Percentiles rank a stretch among this genome's conserved stretches.
phyloP scores from a whole-genome alignment of 2,797 vertebrate species.

The Hippoglossus hippoglossus region DNA sequence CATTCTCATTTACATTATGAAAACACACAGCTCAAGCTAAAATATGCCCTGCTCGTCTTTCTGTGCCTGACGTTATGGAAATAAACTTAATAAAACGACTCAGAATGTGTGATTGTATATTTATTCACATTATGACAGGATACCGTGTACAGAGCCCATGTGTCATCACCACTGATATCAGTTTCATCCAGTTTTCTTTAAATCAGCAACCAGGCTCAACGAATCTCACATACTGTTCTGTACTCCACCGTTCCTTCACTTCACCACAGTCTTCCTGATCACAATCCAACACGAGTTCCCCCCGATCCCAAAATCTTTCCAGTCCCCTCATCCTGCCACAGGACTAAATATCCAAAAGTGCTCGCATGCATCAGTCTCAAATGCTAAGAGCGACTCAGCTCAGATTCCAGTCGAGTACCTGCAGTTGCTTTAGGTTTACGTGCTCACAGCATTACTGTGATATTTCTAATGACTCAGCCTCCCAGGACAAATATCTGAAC shows the following conservation, averaged over 20 bases:
- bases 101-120: conserved; percentile 64
- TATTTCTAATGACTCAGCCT: conserved; percentile 42
- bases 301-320: conserved; percentile 44
- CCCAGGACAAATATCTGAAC: conserved; percentile 39
- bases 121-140: conserved; percentile 78
- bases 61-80: conserved; percentile 8
- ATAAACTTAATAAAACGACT: conserved; percentile 65
- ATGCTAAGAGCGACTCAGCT: conserved; percentile 49
- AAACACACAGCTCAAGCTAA: conserved; percentile 7
- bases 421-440: conserved; percentile 32
- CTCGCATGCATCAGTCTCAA: conserved; percentile 55
- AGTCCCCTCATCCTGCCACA: conserved; percentile 47
- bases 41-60: not conserved
- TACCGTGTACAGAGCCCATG: conserved; percentile 67
- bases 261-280: conserved; percentile 51
- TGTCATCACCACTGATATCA: conserved; percentile 48
- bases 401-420: conserved; percentile 53
- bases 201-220: conserved; percentile 54
- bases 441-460: conserved; percentile 28
- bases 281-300: conserved; percentile 49
- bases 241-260: conserved; percentile 28
- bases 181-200: conserved; percentile 43
- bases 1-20: not conserved
- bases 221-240: conserved; percentile 54
- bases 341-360: conserved; percentile 53